Evolutionary conservation across 2,888 invertebrate genomes (phyloP).

Genomic region (Lydus trimaculatus): DNA sequence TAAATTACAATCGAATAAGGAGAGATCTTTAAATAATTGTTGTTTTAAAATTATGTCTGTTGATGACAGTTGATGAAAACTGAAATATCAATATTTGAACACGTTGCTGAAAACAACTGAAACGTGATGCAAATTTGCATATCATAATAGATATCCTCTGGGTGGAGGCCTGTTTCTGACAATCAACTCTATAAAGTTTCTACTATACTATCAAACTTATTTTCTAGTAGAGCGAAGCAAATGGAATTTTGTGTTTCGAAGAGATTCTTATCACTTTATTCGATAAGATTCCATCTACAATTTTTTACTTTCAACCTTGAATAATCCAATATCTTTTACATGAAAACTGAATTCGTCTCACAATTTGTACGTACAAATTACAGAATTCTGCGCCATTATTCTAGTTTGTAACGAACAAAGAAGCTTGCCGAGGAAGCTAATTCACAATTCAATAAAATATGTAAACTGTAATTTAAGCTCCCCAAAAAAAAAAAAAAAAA

Average conservation of each 20-base stretch:
- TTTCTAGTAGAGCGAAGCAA: too few species aligned
- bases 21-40: not conserved
- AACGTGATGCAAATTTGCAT: conserved; percentile 6
- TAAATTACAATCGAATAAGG: not conserved
- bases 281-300: too few species aligned
- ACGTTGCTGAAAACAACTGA: conserved; percentile 2
- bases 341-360: too few species aligned
- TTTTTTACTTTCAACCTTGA: too few species aligned
- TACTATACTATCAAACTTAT: not conserved
- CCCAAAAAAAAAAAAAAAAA: not conserved
- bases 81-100: conserved; percentile 10
- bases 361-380: not conserved
- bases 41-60: not conserved
- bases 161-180: not conserved
- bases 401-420: not conserved
- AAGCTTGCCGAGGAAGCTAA: not conserved
- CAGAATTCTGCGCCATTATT: not conserved
- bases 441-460: not conserved
- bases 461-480: not conserved
- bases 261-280: too few species aligned
- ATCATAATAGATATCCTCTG: not conserved
- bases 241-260: too few species aligned
- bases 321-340: too few species aligned
- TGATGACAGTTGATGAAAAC: conserved; percentile 9
- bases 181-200: not conserved